These are phyloP conservation scores for Copidosoma aretas DNA, from an alignment of 2,888 invertebrate species.

Conservation along the genomic window DNA sequence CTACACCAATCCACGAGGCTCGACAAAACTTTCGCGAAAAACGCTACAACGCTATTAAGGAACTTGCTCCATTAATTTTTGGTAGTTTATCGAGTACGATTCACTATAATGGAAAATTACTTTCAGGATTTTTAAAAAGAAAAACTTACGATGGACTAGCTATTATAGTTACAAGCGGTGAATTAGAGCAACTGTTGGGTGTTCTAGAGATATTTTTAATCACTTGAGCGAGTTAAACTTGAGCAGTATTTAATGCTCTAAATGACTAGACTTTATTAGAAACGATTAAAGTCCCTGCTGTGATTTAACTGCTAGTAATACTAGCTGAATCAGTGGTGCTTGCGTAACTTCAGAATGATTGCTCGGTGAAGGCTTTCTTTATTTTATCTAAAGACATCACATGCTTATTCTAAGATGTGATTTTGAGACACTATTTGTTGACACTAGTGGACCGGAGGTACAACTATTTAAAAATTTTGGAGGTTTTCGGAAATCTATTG, in stretches of 20 bases:
- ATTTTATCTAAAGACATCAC: background rate
- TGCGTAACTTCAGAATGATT: background rate
- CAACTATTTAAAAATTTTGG: background rate
- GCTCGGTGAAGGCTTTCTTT: background rate
- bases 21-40: background rate
- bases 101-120: background rate
- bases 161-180: background rate
- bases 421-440: background rate
- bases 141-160: background rate
- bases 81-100: background rate
- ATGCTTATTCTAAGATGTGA: background rate
- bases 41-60: background rate
- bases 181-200: background rate
- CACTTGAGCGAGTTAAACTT: background rate
- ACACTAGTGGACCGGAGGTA: background rate
- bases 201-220: background rate
- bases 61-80: conserved; percentile 4
- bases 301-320: background rate
- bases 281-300: background rate
- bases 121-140: background rate
- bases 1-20: too few relatives aligned
- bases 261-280: background rate
- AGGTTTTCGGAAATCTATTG: background rate
- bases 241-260: background rate
- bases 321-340: background rate